Base-by-base conservation (phyloP, 2,797 vertebrate genomes). In the Presbytis comata region DNA sequence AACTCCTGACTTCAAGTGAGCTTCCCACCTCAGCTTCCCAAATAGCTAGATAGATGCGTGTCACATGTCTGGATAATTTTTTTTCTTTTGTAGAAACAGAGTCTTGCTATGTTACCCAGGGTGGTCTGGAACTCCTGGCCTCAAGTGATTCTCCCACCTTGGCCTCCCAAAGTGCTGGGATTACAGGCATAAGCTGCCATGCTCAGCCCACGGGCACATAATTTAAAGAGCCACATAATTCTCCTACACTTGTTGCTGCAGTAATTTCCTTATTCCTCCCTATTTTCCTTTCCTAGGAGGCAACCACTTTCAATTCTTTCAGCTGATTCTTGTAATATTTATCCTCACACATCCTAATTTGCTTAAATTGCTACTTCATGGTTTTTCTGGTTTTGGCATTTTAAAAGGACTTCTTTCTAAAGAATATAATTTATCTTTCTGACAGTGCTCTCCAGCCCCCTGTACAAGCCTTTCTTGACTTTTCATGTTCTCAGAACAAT, bases 251-350 rank as follows among this genome's bases (percentile, higher is more conserved):
- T 76, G 3, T 75, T 92, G 55, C 36, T 85, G 21, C 24, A 50
- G 64, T 44, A 30, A 24, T 92, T 90, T 26, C 59, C 33, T 91
- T 1, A 0, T 61, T 9, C 13, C 5, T 89, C 13, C 28, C 39
- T 59, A 64, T 59, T 92, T 79, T 78, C 33, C 24, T 33, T 95
- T 85, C 75, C 10, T 46, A 64, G 53, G 80, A 85, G 86, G 39
- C n/a, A 92, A 70, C 33, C 33, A 53, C 21, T 89, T 94, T 19
- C 46, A 53, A 1, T 76, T 55, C 41, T 72, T 80, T 80, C 46
- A 72, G 33, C 64, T 76, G 67, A 26, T 70, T 91, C 78, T 89
- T 91, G 64, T 86, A 76, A 95, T 89, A 72, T 95, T 86, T 94
- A 88, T 64, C 83, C 80, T 89, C 64, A 30, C 8, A 48, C 83